These are phyloP conservation scores for Cassiopea xamachana DNA, from an alignment of 30 jellyfish, hydroid and myxozoan species.

Conservation along the genomic window DNA sequence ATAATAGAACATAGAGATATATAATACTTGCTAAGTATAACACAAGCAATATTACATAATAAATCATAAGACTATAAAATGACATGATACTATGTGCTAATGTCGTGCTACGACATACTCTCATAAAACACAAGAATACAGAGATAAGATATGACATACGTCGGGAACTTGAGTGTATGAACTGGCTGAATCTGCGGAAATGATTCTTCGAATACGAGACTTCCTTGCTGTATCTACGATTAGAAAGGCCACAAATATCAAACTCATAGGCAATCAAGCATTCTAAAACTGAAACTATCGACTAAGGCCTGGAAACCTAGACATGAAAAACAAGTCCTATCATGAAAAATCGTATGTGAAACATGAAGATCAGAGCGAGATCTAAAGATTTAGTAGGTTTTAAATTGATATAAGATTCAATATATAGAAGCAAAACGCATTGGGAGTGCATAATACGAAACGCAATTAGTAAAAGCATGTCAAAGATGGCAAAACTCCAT, in stretches of 20 bases:
- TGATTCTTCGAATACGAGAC: slow-evolving; percentile 14
- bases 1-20: background rate
- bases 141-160: background rate
- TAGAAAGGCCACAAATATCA: too few species aligned
- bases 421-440: background rate
- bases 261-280: background rate
- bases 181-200: slow-evolving; percentile 41
- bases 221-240: slow-evolving; percentile 1
- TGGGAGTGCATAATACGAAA: background rate
- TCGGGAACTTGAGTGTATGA: slow-evolving; percentile 9
- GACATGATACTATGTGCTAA: background rate
- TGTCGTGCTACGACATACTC: background rate
- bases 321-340: too few species aligned
- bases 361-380: background rate
- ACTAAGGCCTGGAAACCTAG: too few species aligned
- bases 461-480: background rate
- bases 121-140: background rate
- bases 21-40: background rate
- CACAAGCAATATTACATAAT: too few species aligned
- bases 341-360: too few species aligned
- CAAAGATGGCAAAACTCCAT: background rate
- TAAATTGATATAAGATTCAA: too few species aligned
- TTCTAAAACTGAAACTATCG: background rate
- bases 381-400: background rate
- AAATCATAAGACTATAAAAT: background rate